Evolutionary conservation across 2,797 vertebrate genomes (phyloP).

Genomic region (Cyclopterus lumpus): DNA sequence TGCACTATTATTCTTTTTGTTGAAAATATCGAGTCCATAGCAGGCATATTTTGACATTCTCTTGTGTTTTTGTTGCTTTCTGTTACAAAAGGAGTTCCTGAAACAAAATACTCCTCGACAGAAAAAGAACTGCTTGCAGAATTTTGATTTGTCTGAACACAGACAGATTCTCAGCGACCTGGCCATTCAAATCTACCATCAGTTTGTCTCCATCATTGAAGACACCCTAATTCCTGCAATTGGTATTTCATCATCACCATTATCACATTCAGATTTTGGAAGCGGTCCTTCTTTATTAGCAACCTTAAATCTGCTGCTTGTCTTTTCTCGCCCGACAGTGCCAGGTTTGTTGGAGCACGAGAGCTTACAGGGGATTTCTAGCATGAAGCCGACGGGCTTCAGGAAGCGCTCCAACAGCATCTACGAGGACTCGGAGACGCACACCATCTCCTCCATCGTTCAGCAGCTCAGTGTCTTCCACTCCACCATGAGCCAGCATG

Average conservation of each 20-base stretch:
- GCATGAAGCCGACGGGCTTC: conserved; percentile 95
- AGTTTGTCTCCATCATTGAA: conserved; percentile 90
- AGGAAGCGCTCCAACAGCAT: conserved; percentile 94
- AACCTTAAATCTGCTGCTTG: conserved; percentile 4
- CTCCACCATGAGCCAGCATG: conserved; percentile 90
- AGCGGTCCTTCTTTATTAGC: neutral
- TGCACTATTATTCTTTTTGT: neutral
- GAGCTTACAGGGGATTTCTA: conserved; percentile 96
- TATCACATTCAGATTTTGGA: neutral
- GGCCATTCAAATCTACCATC: conserved; percentile 94
- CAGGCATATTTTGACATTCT: neutral
- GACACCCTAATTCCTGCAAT: conserved; percentile 90
- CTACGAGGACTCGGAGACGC: conserved; percentile 86
- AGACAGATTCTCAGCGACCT: conserved; percentile 97
- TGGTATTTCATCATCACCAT: conserved; percentile 80
- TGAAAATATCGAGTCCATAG: rapidly evolving
- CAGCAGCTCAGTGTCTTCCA: conserved; percentile 89
- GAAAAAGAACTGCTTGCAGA: conserved; percentile 93
- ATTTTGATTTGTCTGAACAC: conserved; percentile 97
- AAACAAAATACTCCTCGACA: conserved; percentile 90
- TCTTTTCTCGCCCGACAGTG: conserved; percentile 78
- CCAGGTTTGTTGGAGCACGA: conserved; percentile 96
- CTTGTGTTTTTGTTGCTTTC: conserved; percentile 5
- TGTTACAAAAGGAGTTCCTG: conserved; percentile 88
- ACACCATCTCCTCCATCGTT: conserved; percentile 91